Conservation (phyloP, 2,888 invertebrate genomes). For the Rhimphoctona megacephalus region DNA sequence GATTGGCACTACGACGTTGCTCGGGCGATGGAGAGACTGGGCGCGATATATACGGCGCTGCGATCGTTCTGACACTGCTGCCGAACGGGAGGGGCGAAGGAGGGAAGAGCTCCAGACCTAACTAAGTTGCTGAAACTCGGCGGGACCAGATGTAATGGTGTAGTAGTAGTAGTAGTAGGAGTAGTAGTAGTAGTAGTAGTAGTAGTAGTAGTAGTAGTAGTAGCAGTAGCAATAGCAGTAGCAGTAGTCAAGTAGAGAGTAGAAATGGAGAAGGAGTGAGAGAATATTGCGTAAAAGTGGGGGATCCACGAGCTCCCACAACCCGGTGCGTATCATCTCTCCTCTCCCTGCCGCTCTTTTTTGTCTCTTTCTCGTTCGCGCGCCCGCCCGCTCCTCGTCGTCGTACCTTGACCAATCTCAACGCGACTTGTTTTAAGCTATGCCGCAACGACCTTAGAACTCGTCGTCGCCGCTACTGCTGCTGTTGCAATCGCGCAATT, state of each 20-base stretch:
- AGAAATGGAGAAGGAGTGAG: conserved; percentile 68
- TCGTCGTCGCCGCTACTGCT: conserved; percentile 71
- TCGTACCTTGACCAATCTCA: conserved; percentile 84
- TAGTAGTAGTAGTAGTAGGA: conserved; percentile 20
- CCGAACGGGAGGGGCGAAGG: conserved; percentile 24
- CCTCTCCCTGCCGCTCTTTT: conserved; percentile 14
- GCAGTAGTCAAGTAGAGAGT: conserved; percentile 50
- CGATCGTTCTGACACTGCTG: background rate
- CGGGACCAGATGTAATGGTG: conserved; percentile 10
- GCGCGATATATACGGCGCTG: background rate
- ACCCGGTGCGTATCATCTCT: conserved; percentile 34
- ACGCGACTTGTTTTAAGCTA: conserved; percentile 84
- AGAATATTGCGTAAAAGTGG: conserved; percentile 63
- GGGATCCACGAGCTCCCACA: conserved; percentile 70
- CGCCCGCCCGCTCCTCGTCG: conserved; percentile 53
- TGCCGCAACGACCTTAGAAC: conserved; percentile 81
- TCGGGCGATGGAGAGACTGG: background rate
- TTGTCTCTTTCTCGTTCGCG: conserved; percentile 19
- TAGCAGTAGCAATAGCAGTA: no score
- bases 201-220: conserved; percentile 13
- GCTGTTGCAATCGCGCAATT: conserved; percentile 49
- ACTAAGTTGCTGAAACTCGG: conserved; percentile 32
- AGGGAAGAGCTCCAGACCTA: background rate
- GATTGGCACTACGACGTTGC: background rate
- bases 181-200: no score